A percentile compares a stretch with the other conserved stretches of the same genome.
Conservation (phyloP, 2,113 vertebrate genomes). For the Sorex fumeus region DNA sequence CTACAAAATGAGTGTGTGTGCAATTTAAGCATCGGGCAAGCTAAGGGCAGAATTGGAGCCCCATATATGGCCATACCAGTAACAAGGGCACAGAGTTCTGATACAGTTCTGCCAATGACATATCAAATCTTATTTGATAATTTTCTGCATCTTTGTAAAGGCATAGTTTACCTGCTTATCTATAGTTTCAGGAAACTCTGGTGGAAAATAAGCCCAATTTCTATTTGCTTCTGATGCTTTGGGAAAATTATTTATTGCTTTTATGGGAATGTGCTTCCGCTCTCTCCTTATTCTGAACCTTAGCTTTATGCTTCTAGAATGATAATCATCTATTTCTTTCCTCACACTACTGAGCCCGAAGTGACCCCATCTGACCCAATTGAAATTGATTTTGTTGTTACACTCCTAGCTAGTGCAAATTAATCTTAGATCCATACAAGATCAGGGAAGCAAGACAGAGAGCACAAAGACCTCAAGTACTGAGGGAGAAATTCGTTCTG, state of each 20-base stretch:
- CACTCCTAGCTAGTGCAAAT: constrained; percentile 93
- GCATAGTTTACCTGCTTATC: background rate
- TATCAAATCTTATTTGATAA: background rate
- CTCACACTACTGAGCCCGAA: constrained; percentile 88
- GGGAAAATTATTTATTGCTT: constrained; percentile 83
- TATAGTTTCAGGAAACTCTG: background rate
- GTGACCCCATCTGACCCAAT: constrained; percentile 94
- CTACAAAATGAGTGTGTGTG: background rate
- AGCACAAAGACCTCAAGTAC: constrained; percentile 89
- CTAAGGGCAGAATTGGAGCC: constrained; percentile 58
- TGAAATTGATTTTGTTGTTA: constrained; percentile 97
- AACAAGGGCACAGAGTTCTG: background rate
- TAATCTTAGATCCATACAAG: constrained; percentile 92
- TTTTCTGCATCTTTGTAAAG: background rate
- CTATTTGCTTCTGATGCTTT: constrained; percentile 72
- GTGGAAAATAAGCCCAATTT: constrained; percentile 64
- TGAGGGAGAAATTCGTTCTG: constrained; percentile 88
- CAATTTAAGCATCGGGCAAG: constrained; percentile 72
- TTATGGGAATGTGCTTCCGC: constrained; percentile 72
- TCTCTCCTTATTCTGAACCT: constrained; percentile 76
- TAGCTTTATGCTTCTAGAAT: constrained; percentile 87
- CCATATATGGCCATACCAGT: constrained; percentile 14
- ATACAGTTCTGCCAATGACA: constrained; percentile 4
- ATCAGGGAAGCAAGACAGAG: constrained; percentile 89
- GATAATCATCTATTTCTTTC: constrained; percentile 93